These are phyloP conservation scores for Lepidurus arcticus DNA, from an alignment of 1,140 invertebrate genomes.

Conservation along the genomic window DNA sequence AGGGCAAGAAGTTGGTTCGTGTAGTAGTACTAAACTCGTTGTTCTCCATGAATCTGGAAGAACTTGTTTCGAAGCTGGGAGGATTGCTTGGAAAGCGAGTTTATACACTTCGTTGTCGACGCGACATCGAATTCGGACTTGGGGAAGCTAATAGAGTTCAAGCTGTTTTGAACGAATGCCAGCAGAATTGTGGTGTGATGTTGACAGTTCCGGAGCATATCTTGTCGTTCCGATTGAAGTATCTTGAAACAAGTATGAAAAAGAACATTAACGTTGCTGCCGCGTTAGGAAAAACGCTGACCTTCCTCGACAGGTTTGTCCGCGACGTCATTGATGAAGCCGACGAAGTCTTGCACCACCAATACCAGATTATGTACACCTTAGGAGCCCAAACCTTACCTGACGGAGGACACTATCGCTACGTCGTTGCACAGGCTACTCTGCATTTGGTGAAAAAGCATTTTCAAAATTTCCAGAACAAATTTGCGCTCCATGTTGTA, in stretches of 20 bases:
- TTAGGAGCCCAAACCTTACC: slow-evolving; percentile 34
- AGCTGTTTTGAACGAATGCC: slow-evolving; percentile 35
- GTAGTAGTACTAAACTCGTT: slow-evolving; percentile 36
- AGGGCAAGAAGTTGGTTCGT: slow-evolving; percentile 31
- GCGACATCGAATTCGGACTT: slow-evolving; percentile 31
- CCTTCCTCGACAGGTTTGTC: slow-evolving; percentile 28
- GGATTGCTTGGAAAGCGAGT: slow-evolving; percentile 36
- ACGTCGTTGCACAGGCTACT: slow-evolving; percentile 32
- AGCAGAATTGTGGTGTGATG: slow-evolving; percentile 29
- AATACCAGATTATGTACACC: slow-evolving; percentile 38
- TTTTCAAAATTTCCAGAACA: neutral
- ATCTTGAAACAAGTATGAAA: slow-evolving; percentile 28
- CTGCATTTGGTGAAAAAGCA: slow-evolving; percentile 27
- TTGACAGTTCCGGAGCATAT: slow-evolving; percentile 36
- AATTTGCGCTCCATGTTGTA: neutral
- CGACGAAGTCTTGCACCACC: slow-evolving; percentile 37
- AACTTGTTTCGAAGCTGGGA: slow-evolving; percentile 34
- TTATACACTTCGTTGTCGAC: slow-evolving; percentile 35
- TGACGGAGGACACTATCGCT: slow-evolving; percentile 34
- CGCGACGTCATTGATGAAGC: slow-evolving; percentile 37
- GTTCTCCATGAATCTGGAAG: slow-evolving; percentile 33
- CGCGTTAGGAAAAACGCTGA: slow-evolving; percentile 10
- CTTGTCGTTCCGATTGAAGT: slow-evolving; percentile 36
- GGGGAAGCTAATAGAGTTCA: neutral
- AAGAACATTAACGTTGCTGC: neutral